A percentile compares a stretch with the other conserved stretches of the same genome.
Conservation (phyloP, 2,888 invertebrate genomes). For the Aspidiotus rigidus region DNA sequence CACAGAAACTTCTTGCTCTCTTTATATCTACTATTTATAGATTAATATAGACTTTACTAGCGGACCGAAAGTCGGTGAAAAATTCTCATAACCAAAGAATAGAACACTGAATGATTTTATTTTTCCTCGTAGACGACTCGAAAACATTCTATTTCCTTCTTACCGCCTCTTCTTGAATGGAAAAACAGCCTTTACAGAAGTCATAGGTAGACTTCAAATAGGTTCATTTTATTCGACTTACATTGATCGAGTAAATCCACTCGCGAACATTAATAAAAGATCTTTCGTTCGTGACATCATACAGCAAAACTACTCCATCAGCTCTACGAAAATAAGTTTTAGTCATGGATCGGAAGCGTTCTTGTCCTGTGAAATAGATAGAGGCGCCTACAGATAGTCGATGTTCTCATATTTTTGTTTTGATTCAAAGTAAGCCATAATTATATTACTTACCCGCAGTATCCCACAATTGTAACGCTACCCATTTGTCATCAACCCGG, state of each 20-base stretch:
- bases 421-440: background rate
- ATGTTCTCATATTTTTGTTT: no score
- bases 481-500: slow-evolving; percentile 47
- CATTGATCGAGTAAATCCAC: slow-evolving; percentile 52
- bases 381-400: background rate
- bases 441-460: slow-evolving; percentile 48
- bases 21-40: no score
- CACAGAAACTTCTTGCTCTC: no score
- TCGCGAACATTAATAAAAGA: slow-evolving; percentile 52
- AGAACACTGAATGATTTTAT: background rate
- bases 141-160: no score
- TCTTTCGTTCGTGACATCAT: slow-evolving; percentile 52
- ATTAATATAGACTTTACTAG: no score
- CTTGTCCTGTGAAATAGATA: slow-evolving; percentile 40
- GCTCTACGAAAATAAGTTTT: slow-evolving; percentile 54
- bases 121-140: no score
- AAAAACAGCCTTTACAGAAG: no score
- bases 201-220: no score
- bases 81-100: no score
- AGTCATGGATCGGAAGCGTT: slow-evolving; percentile 51
- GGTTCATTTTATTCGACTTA: slow-evolving; percentile 38
- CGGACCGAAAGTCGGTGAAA: no score
- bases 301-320: slow-evolving; percentile 53
- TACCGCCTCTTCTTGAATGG: no score
- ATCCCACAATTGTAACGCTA: slow-evolving; percentile 51